These are phyloP conservation scores for Lysiphlebus fabarum DNA, from an alignment of 1,140 invertebrate species.

Conservation along the genomic window DNA sequence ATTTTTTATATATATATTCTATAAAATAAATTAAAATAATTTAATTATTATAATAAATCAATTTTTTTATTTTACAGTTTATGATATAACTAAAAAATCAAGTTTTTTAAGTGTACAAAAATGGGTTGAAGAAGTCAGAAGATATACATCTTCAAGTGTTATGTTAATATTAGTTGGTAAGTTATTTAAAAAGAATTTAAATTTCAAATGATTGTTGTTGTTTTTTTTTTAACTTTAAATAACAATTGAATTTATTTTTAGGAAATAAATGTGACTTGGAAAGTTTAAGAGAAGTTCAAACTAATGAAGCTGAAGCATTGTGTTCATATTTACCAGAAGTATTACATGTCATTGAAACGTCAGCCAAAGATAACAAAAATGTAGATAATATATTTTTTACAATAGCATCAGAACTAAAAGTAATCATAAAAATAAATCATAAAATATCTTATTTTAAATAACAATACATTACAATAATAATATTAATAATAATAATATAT, in stretches of 20 bases:
- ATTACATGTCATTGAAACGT: conserved; percentile 83
- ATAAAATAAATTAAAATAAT: too few relatives aligned
- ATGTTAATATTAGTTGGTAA: conserved; percentile 84
- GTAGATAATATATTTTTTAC: conserved; percentile 88
- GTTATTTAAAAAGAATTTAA: conserved; percentile 24
- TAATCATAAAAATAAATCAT: conserved; percentile 38
- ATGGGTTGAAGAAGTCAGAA: conserved; percentile 92
- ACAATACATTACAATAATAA: too few relatives aligned
- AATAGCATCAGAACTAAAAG: conserved; percentile 83
- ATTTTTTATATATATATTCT: too few relatives aligned
- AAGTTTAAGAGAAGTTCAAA: conserved; percentile 75
- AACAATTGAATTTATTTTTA: conserved; percentile 34
- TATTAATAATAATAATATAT: too few relatives aligned
- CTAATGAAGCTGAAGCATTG: conserved; percentile 78
- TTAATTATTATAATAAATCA: conserved; percentile 7
- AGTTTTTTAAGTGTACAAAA: conserved; percentile 85
- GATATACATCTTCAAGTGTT: conserved; percentile 88
- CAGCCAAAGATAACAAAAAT: conserved; percentile 91
- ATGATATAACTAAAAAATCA: conserved; percentile 89
- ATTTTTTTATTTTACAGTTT: conserved; percentile 63
- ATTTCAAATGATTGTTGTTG: background rate
- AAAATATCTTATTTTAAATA: background rate
- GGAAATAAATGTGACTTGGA: conserved; percentile 86
- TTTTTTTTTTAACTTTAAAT: too few relatives aligned
- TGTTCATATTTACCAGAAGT: conserved; percentile 82